These are phyloP conservation scores for Parotia lawesii DNA, from an alignment of 2,113 vertebrate genomes.

Conservation along the genomic window DNA sequence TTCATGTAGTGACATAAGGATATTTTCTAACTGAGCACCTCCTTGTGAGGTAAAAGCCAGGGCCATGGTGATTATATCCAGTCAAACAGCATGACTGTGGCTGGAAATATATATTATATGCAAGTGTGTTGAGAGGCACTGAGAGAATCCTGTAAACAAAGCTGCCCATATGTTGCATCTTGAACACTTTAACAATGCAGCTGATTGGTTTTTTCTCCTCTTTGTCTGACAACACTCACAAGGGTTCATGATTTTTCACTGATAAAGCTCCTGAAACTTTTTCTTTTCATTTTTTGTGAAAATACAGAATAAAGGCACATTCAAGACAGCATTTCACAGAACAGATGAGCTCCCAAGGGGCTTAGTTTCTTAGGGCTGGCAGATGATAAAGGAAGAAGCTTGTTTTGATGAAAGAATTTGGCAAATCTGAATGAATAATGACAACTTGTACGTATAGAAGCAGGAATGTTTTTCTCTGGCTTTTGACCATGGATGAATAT, in stretches of 20 bases:
- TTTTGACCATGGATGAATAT: slow-evolving; percentile 22
- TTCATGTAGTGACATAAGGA: accelerated
- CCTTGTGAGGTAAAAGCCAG: neutral
- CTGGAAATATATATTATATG: neutral
- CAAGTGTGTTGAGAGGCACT: neutral
- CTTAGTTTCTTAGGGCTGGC: neutral
- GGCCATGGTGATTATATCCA: neutral
- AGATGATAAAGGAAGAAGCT: slow-evolving; percentile 34
- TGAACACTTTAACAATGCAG: neutral
- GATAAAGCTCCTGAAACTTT: neutral
- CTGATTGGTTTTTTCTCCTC: neutral
- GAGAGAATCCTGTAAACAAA: neutral
- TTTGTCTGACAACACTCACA: neutral
- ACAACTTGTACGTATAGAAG: neutral
- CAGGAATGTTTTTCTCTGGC: neutral
- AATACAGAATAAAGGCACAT: neutral
- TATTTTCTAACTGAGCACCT: neutral
- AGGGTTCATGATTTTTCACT: neutral
- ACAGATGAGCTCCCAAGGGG: slow-evolving; percentile 33
- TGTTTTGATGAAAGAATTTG: slow-evolving; percentile 41
- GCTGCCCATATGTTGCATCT: neutral
- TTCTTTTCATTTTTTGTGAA: neutral
- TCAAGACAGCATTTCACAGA: slow-evolving; percentile 8
- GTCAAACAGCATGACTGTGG: neutral
- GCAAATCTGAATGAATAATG: slow-evolving; percentile 23